Evolutionary conservation across 2,888 invertebrate genomes (phyloP), one percentile per base, ranked within the genome.

Genomic region (Drosophila cognata): DNA sequence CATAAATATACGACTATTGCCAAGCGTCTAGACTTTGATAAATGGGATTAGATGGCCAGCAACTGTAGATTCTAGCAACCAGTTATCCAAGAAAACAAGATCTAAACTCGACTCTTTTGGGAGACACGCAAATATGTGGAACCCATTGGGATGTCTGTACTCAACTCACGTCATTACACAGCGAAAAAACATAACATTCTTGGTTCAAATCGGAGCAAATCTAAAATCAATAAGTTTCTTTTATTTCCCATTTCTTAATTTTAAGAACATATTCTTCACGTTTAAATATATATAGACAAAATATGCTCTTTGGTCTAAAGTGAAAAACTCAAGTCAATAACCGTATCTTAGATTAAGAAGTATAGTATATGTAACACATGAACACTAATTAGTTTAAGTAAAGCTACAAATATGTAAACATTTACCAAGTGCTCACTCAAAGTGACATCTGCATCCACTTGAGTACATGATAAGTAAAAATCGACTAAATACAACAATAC

Each of bases 1-100:
- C 33, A 71, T 48, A 38, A 63, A 53, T 35, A 36, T 57, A 58
- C 38, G 59, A 55, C 61, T 66, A 65, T 16, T 21, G 57, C n/a
- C 29, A 56, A 62, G 52, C 59, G 77, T 80, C 81, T 83, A 81
- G 84, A 81, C 81, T 73, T 78, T 85, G 90, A 89, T 85, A 82
- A 80, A 85, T 89, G 83, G 77, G 73, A 69, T 77, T 68, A 72
- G 59, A 59, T 66, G 70, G 55, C 71, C 52, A 11, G 21, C 59
- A 77, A 67, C 60, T 66, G 71, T 78, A 62, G 71, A 67, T 48
- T 55, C 56, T 59, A 41, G 50, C 50, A 69, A 73, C 73, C 78
- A 81, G 81, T 76, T 70, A 38, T 35, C 36, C 63, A 28, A n/a
- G 46, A 68, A 51, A 55, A 28, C 55, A 36, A 36, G 48, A 29